Evolutionary conservation across 2,113 vertebrate genomes (phyloP).

Genomic region (Butastur rufipennis): DNA sequence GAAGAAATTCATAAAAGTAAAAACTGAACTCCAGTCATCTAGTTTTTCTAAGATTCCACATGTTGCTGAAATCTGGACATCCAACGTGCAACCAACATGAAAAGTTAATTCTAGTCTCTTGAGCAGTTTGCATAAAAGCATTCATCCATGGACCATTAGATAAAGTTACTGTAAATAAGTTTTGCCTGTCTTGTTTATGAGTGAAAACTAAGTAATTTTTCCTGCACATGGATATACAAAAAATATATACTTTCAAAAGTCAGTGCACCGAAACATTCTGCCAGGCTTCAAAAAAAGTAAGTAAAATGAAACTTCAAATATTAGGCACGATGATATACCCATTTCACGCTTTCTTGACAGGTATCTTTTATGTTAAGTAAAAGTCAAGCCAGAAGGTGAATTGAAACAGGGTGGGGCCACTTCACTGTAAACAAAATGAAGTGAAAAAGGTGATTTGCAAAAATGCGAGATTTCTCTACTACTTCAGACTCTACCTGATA

Average conservation of each 20-base stretch:
- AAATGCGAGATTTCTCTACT: slow-evolving; percentile 54
- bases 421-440: slow-evolving; percentile 66
- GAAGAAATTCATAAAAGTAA: slow-evolving; percentile 51
- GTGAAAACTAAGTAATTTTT: slow-evolving; percentile 75
- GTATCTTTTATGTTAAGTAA: slow-evolving; percentile 72
- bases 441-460: slow-evolving; percentile 62
- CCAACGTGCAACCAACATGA: slow-evolving; percentile 76
- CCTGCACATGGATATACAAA: slow-evolving; percentile 60
- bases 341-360: slow-evolving; percentile 72
- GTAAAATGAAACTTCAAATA: slow-evolving; percentile 71
- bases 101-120: slow-evolving; percentile 78
- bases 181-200: slow-evolving; percentile 75
- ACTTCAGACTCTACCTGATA: slow-evolving; percentile 35
- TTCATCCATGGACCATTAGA: slow-evolving; percentile 79
- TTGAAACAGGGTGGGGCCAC: slow-evolving; percentile 22
- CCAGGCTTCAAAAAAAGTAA: slow-evolving; percentile 63
- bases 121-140: slow-evolving; percentile 79
- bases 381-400: slow-evolving; percentile 68
- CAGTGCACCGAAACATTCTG: slow-evolving; percentile 70
- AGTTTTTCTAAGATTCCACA: slow-evolving; percentile 63
- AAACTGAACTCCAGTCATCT: slow-evolving; percentile 49
- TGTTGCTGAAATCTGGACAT: slow-evolving; percentile 66
- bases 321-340: slow-evolving; percentile 60
- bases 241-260: slow-evolving; percentile 71
- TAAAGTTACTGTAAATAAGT: slow-evolving; percentile 77